Evolutionary conservation across 2,797 vertebrate species (phyloP).

Genomic region (Myotis vivesi): DNA sequence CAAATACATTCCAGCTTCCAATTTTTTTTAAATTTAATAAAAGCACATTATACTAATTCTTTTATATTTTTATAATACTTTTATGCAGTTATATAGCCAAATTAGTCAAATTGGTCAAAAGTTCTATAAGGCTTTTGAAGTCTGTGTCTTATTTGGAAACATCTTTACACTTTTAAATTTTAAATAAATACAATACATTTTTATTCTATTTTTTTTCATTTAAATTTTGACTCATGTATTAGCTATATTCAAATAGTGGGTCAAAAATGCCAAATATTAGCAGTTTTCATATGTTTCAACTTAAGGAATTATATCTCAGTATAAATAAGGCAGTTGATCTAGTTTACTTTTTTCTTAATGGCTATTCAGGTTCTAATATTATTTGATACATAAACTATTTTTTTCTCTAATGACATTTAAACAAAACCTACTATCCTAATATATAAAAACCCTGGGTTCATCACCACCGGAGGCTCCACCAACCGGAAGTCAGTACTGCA

Average conservation of each 20-base stretch:
- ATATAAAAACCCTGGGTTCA: no score
- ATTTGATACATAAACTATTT: background rate
- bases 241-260: background rate
- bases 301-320: background rate
- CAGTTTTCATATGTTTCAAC: background rate
- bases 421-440: background rate
- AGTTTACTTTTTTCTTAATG: background rate
- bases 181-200: background rate
- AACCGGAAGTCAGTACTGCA: no score
- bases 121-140: background rate
- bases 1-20: background rate
- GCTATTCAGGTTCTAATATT: background rate
- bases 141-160: conserved; percentile 3
- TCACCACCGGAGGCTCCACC: no score
- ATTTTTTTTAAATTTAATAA: conserved; percentile 32
- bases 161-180: background rate
- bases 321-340: background rate
- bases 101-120: conserved; percentile 4
- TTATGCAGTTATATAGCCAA: background rate
- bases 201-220: conserved; percentile 33
- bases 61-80: conserved; percentile 29
- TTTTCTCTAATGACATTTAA: conserved; percentile 9
- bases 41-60: background rate
- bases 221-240: background rate
- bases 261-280: background rate